These are phyloP conservation scores for Synanceia verrucosa DNA, from an alignment of 2,797 vertebrate species.

Conservation along the genomic window DNA sequence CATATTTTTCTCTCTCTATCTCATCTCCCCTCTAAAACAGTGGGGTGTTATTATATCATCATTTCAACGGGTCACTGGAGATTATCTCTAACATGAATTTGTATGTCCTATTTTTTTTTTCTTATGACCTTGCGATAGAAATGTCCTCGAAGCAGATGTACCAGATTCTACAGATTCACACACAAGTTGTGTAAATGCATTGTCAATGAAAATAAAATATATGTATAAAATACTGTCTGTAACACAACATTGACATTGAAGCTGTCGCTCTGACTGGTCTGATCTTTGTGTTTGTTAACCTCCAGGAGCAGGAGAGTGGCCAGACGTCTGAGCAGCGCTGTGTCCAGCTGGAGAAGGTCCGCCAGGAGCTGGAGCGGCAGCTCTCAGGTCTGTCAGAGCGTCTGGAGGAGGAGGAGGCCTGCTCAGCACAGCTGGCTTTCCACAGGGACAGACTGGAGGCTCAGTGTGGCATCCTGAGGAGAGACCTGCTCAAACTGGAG, in stretches of 20 bases:
- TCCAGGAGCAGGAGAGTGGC: slow-evolving; percentile 78
- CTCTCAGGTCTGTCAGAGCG: slow-evolving; percentile 75
- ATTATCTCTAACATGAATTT: not conserved
- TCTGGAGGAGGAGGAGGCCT: slow-evolving; percentile 81
- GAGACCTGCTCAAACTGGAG: slow-evolving; percentile 81
- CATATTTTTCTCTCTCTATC: no score
- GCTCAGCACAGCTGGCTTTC: slow-evolving; percentile 69
- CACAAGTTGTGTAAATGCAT: not conserved
- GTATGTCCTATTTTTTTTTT: not conserved
- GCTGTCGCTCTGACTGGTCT: not conserved
- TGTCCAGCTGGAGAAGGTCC: slow-evolving; percentile 74
- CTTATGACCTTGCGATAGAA: not conserved
- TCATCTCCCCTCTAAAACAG: no score
- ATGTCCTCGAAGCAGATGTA: not conserved
- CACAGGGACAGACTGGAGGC: slow-evolving; percentile 77
- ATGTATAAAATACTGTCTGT: not conserved
- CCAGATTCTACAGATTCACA: not conserved
- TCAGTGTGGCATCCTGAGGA: slow-evolving; percentile 77
- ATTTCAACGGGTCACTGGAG: not conserved
- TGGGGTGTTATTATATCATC: no score
- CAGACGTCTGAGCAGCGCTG: slow-evolving; percentile 77
- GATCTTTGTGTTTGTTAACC: not conserved
- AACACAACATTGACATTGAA: not conserved
- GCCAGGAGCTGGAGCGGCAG: slow-evolving; percentile 76
- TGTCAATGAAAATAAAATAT: not conserved